Percentiles rank a stretch among this genome's conserved stretches.
phyloP scores from a whole-genome alignment of 2,888 invertebrate species.

The Mesodorylaimus sp. region DNA sequence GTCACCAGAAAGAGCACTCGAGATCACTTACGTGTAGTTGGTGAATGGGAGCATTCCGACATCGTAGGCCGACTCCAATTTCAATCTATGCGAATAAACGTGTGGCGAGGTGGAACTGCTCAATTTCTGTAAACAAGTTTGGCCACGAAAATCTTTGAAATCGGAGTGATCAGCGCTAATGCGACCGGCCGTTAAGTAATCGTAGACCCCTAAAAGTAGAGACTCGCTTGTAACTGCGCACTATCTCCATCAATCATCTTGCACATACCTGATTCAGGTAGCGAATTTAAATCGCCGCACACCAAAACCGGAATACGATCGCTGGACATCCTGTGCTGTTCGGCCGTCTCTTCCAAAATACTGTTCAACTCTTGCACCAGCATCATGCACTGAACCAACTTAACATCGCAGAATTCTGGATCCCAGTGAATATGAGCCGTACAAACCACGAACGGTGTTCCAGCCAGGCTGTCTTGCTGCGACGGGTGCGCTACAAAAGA shows the following conservation, averaged over 20 bases:
- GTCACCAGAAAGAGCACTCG: too few species aligned
- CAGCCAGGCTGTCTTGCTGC: conserved; percentile 42
- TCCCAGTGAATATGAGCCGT: conserved; percentile 99
- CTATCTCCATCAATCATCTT: not conserved
- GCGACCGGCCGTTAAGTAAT: conserved; percentile 74
- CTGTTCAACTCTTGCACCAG: conserved; percentile 74
- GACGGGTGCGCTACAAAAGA: not conserved
- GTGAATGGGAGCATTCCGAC: conserved; percentile 91
- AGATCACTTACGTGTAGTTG: conserved; percentile 69
- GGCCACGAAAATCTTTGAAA: conserved; percentile 60
- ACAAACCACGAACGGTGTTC: conserved; percentile 72
- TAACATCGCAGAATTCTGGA: conserved; percentile 97
- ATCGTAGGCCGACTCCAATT: conserved; percentile 80
- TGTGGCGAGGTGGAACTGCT: conserved; percentile 7
- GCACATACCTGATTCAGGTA: conserved; percentile 74
- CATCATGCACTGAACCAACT: conserved; percentile 98
- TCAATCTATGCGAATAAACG: conserved; percentile 75
- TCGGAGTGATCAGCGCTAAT: conserved; percentile 80
- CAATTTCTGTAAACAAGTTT: conserved; percentile 20
- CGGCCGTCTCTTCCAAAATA: conserved; percentile 52
- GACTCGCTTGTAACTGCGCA: too few species aligned
- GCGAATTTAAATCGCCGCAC: conserved; percentile 94
- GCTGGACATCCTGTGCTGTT: conserved; percentile 37
- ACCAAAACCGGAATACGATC: conserved; percentile 56
- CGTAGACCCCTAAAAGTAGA: conserved; percentile 61